Evolutionary conservation across 1,140 invertebrate species (phyloP), one percentile per base, ranked within the genome.

Genomic region (Drosophila bifasciata): DNA sequence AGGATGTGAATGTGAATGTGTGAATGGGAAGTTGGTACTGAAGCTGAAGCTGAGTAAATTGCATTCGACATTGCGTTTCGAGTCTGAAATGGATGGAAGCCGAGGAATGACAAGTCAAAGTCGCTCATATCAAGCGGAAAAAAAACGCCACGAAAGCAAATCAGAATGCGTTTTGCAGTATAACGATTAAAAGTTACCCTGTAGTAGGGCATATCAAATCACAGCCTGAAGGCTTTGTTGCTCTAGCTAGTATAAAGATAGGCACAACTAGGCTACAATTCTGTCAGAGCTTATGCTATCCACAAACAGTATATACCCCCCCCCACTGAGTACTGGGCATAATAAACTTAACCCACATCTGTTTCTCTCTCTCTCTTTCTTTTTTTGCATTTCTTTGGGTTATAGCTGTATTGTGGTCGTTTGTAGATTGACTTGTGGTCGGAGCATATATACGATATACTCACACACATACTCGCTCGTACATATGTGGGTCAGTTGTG

Each of bases 381-480:
- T 17, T 28, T 32, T 13, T 44, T 67, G 46, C 60, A 64, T 44
- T 45, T 63, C 44, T 28, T 28, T 25, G 32, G 32, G 9, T 36
- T 11, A 36, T 45, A 40, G 11, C 23, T 32, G 49, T 32, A 25
- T 9, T 63, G 59, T 64, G 63, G 64, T 64, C 64, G 44, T 43
- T 43, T 66, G 46, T 66, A 48, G 48, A 66, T 66, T 67, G 64
- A 67, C 60, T 66, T 67, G 60, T 39, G 64, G 64, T 53, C 64
- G 45, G 9, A 25, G 59, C 32, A 50, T 64, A 50, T 44, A 44
- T 9, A 17, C 11, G n/a, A 62, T 15, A 39, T 19, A 63, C 52
- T 52, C 60, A 52, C 43, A 51, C n/a, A n/a, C n/a, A n/a, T n/a
- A n/a, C n/a, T n/a, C n/a, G n/a, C n/a, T n/a, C n/a, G n/a, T 50